Base-by-base conservation (phyloP, 1,140 invertebrate species). In the Apis florea region DNA sequence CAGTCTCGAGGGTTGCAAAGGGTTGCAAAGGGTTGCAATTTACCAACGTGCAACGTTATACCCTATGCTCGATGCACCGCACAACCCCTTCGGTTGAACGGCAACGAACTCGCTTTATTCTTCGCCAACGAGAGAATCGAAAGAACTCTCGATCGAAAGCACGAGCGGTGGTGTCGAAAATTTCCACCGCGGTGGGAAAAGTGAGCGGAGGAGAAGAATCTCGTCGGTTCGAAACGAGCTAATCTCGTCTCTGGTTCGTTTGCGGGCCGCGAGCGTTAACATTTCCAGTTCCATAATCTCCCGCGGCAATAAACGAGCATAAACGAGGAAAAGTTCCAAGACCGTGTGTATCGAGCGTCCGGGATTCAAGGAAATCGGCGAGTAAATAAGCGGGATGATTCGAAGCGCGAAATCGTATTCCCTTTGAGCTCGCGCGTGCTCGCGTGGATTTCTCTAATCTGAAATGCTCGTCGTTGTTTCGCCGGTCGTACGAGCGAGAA, bases 151-250 rank as follows among this genome's bases (percentile, higher is more conserved):
- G 21, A 72, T 69, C 49, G 58, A 53, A 72, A 47, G 9, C 9
- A 53, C 24, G 24, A 1, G 1, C 51, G 74, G 79, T 47, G 63
- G 21, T 15, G 51, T 21, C 26, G 12, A 12, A 70, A 85, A 84
- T 87, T 64, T 79, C 61, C 85, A 64, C 68, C 53, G 61, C 84
- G 72, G 54, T 63, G 54, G 77, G 73, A 86, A 87, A 86, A 86
- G 66, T 79, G 51, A 31, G 40, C 11, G 11, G 53, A 10, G 15
- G 17, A 40, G 31, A 40, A 40, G 31, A 40, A 40, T 40, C 40
- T 49, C 58, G 54, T 49, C 58, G 54, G 40, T 47, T 61, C 19
- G 24, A 24, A 54, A 26, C 19, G 53, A 63, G 53, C 40, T 80
- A 80, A 80, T 80, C 77, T 49, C 66, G 63, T 70, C 54, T 49